A percentile compares a stretch with the other conserved stretches of the same genome.
phyloP scores from a whole-genome alignment of 2,888 invertebrate species.

The Pogonocherus hispidulus region DNA sequence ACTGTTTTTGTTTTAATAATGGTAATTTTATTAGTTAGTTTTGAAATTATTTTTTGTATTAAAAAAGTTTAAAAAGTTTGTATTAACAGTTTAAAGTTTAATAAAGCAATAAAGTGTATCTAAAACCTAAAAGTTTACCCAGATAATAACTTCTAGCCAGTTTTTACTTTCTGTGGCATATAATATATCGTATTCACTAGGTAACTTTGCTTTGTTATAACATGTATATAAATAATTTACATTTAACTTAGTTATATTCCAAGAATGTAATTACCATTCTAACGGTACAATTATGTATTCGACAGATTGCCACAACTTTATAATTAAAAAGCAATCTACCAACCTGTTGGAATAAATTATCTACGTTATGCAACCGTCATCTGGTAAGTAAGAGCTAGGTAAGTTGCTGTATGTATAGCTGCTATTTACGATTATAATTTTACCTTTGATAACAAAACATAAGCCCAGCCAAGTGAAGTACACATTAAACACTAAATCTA shows the following conservation, averaged over 20 bases:
- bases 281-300: conserved; percentile 44
- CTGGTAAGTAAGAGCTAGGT: conserved; percentile 33
- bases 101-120: no score
- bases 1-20: no score
- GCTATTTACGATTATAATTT: background rate
- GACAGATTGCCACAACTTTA: conserved; percentile 45
- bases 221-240: no score
- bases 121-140: no score
- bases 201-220: no score
- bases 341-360: conserved; percentile 43
- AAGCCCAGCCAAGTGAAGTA: background rate
- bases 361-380: conserved; percentile 45
- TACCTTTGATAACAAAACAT: conserved; percentile 1
- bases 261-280: conserved; percentile 45
- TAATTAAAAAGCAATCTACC: conserved; percentile 47
- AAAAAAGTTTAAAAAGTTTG: no score
- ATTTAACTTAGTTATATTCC: conserved; percentile 41
- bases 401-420: conserved; percentile 12
- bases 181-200: no score
- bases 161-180: no score
- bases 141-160: no score
- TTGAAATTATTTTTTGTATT: no score
- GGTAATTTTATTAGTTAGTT: no score
- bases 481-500: background rate
- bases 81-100: no score